These are phyloP conservation scores for Ormyrus nitidulus DNA, from an alignment of 2,888 invertebrate species.

Conservation along the genomic window DNA sequence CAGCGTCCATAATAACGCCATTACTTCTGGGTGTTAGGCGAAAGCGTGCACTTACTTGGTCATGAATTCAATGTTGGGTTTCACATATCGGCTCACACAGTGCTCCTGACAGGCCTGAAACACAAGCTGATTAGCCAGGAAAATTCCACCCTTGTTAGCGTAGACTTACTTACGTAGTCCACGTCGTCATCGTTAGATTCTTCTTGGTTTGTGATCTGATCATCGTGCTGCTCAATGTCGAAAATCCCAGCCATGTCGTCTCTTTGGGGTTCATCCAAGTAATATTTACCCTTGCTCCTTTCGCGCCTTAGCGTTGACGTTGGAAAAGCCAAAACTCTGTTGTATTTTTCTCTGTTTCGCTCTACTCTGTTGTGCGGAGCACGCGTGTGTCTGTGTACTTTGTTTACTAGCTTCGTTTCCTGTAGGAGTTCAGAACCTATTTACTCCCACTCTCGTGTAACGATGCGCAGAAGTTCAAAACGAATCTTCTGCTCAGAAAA, in stretches of 20 bases:
- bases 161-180: slow-evolving; percentile 81
- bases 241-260: slow-evolving; percentile 89
- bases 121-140: slow-evolving; percentile 61
- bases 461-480: too few species aligned
- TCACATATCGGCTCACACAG: slow-evolving; percentile 76
- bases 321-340: too few species aligned
- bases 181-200: slow-evolving; percentile 93
- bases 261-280: not conserved
- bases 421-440: too few species aligned
- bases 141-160: too few species aligned
- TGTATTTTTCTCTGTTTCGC: not conserved
- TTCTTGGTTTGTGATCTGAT: slow-evolving; percentile 82
- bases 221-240: slow-evolving; percentile 91
- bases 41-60: slow-evolving; percentile 83
- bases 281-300: not conserved
- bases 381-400: slow-evolving; percentile 21
- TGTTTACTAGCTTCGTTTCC: slow-evolving; percentile 4
- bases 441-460: too few species aligned
- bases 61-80: slow-evolving; percentile 85
- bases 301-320: not conserved
- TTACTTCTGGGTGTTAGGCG: not conserved
- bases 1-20: slow-evolving; percentile 24
- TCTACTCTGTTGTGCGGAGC: not conserved
- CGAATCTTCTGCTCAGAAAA: too few species aligned
- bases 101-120: slow-evolving; percentile 84